Evolutionary conservation across 2,888 invertebrate genomes (phyloP), one percentile per base, ranked within the genome.

Genomic region (Tolmerus cingulatus): DNA sequence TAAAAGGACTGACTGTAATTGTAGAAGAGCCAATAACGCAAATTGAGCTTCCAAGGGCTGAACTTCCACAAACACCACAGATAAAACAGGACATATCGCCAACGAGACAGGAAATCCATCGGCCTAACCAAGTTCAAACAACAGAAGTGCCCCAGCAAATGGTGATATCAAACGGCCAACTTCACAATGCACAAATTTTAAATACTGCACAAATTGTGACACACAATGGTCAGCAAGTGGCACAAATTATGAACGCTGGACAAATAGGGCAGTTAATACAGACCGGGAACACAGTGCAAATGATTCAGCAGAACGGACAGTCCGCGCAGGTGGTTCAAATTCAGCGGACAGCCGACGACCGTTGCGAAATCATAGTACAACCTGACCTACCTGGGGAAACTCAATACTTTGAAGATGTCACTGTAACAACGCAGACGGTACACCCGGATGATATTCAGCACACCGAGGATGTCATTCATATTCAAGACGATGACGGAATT

Each of bases 241-340:
- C 92, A 12, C 92, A 92, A 89, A 91, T 92, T 19, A 90, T 93
- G 2, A 92, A 90, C 88, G 90, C 91, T 2, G 90, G 89, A 0
- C 90, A 90, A 74, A 89, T 90, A 84, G 89, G 90, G 5, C 90
- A 90, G 87, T 66, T 90, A 43, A 87, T 90, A 55, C 90, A 90
- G 88, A 91, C 91, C 86, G 92, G 92, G 0, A 92, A 91, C 86
- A 92, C 93, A 0, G 88, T 93, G 74, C 93, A 93, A 88, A 90
- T 93, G 89, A 92, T 93, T 27, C 93, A 92, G 87, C 92, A 92
- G 86, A 93, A 93, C 88, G 92, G 92, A 14, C 90, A 90, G 34
- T 89, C 89, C 16, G 89, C 90, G 9, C 90, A 90, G 87, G 89
- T 90, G 2, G 89, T 90, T 12, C 90, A 90, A 87, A 89, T 90